These are phyloP conservation scores for Apeira syringaria DNA, from an alignment of 2,888 invertebrate genomes.

Conservation along the genomic window DNA sequence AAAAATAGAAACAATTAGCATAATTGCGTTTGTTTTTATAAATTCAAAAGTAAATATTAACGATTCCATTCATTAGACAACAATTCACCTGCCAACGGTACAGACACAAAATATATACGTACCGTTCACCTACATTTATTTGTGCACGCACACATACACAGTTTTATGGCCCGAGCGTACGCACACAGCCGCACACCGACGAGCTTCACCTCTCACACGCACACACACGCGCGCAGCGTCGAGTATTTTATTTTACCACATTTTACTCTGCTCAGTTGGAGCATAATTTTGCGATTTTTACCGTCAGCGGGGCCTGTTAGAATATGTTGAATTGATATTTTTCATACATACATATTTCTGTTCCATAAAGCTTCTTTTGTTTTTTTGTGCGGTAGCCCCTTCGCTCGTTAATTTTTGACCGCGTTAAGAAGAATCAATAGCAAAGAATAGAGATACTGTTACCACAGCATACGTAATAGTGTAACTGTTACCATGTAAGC, in stretches of 20 bases:
- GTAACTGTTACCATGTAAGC: too few species aligned
- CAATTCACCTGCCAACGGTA: constrained; percentile 42
- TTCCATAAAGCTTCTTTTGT: background rate
- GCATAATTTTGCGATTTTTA: constrained; percentile 56
- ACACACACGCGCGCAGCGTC: constrained; percentile 34
- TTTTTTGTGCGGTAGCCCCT: background rate
- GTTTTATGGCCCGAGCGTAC: constrained; percentile 63
- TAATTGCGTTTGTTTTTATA: too few species aligned
- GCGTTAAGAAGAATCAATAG: too few species aligned
- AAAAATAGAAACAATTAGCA: too few species aligned
- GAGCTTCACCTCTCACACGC: constrained; percentile 33
- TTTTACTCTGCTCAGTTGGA: constrained; percentile 24
- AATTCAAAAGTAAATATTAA: too few species aligned
- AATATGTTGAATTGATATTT: constrained; percentile 25
- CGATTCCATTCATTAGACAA: constrained; percentile 39
- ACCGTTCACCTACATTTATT: constrained; percentile 80
- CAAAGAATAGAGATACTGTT: too few species aligned
- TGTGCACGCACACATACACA: constrained; percentile 68
- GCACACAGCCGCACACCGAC: constrained; percentile 33
- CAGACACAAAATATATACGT: constrained; percentile 63
- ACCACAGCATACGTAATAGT: too few species aligned
- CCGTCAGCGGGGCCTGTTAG: constrained; percentile 9
- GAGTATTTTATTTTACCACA: constrained; percentile 48
- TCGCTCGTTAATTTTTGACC: background rate
- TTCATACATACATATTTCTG: background rate